Evolutionary conservation across 2,888 invertebrate species (phyloP), one percentile per base, ranked within the genome.

Genomic region (Rhagonycha fulva): DNA sequence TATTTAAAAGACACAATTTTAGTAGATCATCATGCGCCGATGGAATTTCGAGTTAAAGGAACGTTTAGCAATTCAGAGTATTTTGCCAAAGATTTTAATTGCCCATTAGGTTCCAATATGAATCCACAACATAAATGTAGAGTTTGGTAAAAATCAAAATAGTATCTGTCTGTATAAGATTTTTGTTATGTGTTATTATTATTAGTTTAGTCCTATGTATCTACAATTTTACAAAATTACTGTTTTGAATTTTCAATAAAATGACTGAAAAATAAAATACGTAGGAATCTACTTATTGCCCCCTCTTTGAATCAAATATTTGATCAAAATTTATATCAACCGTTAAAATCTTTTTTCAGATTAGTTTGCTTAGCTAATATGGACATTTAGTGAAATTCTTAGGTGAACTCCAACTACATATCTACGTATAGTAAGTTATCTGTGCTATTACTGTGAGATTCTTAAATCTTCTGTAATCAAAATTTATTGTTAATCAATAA

Each of bases 1-100:
- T 28, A 60, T n/a, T 66, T 96, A 78, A 93, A 93, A 85, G 89
- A 93, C 82, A 90, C 93, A 80, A 93, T 95, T 84, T 92, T 93
- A 28, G 94, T 94, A 0, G 95, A 94, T n/a, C 90, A 70, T 24
- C 93, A 93, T 85, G 91, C 93, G 69, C 93, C 93, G 0, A 91
- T 91, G n/a, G 68, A 76, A 62, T 91, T 90, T 84, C 86, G 91
- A 70, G 89, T 91, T n/a, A 84, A 88, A 4, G 91, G 91, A 0
- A 89, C 91, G 0, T 84, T 91, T 26, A 89, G 90, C 28, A 92
- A 92, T 81, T 87, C 88, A 84, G 86, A 87, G n/a, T 89, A 90
- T 76, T 92, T 92, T 80, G 84, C 90, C 7, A 83, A 85, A 70
- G 91, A 91, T 82, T 92, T 91, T 84, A 87, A 88, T 71, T 92